Conservation (phyloP, 2,113 vertebrate genomes). For the Passer montanus region DNA sequence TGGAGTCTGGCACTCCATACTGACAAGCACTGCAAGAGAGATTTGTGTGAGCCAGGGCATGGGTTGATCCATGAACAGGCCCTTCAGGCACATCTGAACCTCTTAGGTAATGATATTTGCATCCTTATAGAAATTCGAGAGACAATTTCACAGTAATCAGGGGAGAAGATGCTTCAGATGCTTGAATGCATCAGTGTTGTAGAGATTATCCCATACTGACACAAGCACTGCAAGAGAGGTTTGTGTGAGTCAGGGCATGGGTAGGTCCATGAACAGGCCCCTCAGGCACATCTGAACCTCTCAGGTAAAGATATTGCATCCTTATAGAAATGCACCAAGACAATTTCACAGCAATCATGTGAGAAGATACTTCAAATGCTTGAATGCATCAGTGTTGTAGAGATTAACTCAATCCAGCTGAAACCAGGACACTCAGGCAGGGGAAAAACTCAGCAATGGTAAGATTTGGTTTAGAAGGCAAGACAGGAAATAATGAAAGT, state of each 20-base stretch:
- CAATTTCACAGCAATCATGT: rapidly evolving
- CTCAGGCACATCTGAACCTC: background rate
- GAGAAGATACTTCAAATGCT: background rate
- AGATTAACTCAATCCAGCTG: too few species aligned
- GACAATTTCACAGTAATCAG: background rate
- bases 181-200: background rate
- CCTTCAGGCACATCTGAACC: background rate
- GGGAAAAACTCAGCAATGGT: too few species aligned
- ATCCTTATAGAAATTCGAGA: background rate
- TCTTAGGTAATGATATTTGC: background rate
- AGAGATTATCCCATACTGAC: background rate
- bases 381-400: background rate
- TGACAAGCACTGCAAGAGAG: background rate
- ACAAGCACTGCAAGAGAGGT: background rate
- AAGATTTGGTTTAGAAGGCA: background rate
- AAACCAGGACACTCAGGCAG: background rate
- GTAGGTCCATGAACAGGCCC: background rate
- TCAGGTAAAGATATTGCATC: background rate
- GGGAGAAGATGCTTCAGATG: background rate
- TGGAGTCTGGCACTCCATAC: too few species aligned
- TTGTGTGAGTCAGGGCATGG: rapidly evolving
- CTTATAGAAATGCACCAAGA: background rate
- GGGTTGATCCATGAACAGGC: background rate
- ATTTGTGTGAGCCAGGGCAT: rapidly evolving
- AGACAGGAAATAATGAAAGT: background rate